phyloP scores from a whole-genome alignment of 2,888 invertebrate genomes.

The Ypsolopha sequella region DNA sequence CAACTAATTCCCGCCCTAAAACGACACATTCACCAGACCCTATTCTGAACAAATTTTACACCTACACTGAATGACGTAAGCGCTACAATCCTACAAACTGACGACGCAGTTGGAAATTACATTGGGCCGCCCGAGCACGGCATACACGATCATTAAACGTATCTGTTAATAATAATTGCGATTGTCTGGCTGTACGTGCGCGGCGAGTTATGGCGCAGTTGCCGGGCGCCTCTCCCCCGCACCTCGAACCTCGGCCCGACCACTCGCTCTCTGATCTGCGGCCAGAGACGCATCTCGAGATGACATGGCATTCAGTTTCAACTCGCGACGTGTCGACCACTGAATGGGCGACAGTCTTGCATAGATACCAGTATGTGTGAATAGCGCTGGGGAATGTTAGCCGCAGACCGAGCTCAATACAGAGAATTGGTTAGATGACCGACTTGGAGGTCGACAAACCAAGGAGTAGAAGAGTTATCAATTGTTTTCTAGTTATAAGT shows the following conservation, averaged over 20 bases:
- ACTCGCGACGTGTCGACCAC: background rate
- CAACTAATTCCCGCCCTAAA: constrained; percentile 38
- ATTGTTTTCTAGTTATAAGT: no score
- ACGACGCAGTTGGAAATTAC: constrained; percentile 24
- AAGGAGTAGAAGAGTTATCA: no score
- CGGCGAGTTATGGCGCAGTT: constrained; percentile 61
- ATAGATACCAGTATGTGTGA: constrained; percentile 31
- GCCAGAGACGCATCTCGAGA: constrained; percentile 39
- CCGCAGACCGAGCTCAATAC: no score
- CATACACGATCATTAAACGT: constrained; percentile 60
- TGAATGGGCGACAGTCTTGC: background rate
- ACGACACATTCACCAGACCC: constrained; percentile 28
- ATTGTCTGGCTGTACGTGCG: constrained; percentile 63
- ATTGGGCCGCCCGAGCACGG: constrained; percentile 29
- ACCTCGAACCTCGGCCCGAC: background rate
- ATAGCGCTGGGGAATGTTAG: constrained; percentile 18
- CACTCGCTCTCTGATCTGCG: constrained; percentile 21
- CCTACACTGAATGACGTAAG: constrained; percentile 32
- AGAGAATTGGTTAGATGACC: no score
- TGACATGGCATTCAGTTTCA: constrained; percentile 41
- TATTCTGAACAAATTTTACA: constrained; percentile 31
- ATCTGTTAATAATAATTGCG: constrained; percentile 66
- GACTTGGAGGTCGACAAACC: no score
- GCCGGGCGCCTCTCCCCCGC: constrained; percentile 29
- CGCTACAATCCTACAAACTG: constrained; percentile 32